Conservation (phyloP, 2,113 vertebrate species). For the Polypterus senegalus region DNA sequence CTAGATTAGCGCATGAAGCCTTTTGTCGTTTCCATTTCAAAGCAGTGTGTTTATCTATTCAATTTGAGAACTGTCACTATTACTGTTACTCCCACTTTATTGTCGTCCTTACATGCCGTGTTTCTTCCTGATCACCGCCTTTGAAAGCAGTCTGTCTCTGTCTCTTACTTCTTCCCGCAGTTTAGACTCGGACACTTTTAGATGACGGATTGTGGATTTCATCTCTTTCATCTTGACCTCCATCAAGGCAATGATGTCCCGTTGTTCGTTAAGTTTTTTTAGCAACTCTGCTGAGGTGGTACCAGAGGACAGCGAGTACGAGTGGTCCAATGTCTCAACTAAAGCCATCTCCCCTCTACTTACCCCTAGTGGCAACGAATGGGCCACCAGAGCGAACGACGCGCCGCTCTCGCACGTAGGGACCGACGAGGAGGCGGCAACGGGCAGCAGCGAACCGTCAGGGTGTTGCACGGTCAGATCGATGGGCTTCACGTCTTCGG, state of each 20-base stretch:
- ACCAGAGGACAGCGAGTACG: slow-evolving; percentile 86
- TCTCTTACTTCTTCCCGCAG: slow-evolving; percentile 85
- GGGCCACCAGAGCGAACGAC: slow-evolving; percentile 31
- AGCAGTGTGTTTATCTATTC: no score
- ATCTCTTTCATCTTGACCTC: slow-evolving; percentile 98
- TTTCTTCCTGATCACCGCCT: slow-evolving; percentile 65
- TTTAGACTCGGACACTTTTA: slow-evolving; percentile 77
- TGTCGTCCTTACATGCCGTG: slow-evolving; percentile 44
- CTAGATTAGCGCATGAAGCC: no score
- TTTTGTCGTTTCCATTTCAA: no score
- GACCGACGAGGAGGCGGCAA: slow-evolving; percentile 19
- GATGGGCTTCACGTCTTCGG: slow-evolving; percentile 65
- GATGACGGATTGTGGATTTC: slow-evolving; percentile 89
- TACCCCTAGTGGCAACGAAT: slow-evolving; percentile 38
- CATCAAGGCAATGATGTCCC: slow-evolving; percentile 93
- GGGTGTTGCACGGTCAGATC: slow-evolving; percentile 52
- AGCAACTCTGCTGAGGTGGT: slow-evolving; percentile 88
- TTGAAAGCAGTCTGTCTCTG: slow-evolving; percentile 73
- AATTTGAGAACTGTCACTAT: no score
- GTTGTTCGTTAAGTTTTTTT: slow-evolving; percentile 88
- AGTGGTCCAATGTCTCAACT: slow-evolving; percentile 67
- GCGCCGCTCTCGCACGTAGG: slow-evolving; percentile 30
- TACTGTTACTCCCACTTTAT: not conserved
- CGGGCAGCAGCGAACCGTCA: slow-evolving; percentile 31
- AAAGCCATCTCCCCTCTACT: slow-evolving; percentile 35